Conservation (phyloP, 2,888 invertebrate species). For the Noctua janthina region DNA sequence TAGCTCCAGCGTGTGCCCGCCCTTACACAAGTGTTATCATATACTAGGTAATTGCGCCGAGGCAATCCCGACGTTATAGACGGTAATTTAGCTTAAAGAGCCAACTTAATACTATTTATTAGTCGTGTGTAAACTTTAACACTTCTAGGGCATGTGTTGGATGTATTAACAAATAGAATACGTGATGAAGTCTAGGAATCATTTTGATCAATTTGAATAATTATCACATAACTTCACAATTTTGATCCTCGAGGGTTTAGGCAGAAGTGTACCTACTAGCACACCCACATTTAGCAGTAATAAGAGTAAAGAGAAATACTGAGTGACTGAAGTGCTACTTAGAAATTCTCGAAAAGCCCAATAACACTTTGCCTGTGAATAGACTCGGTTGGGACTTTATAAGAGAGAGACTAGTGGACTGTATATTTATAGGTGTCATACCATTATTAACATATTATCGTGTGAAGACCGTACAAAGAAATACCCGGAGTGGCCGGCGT, state of each 20-base stretch:
- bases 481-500: too few species aligned
- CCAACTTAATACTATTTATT: constrained; percentile 43
- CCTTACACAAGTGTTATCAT: constrained; percentile 27
- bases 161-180: constrained; percentile 13
- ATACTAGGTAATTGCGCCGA: constrained; percentile 40
- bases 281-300: background rate
- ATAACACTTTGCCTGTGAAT: background rate
- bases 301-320: background rate
- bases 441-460: too few species aligned
- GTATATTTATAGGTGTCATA: too few species aligned
- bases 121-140: constrained; percentile 34
- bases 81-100: constrained; percentile 51
- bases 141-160: constrained; percentile 12
- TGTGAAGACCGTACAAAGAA: too few species aligned
- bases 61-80: constrained; percentile 35
- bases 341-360: background rate
- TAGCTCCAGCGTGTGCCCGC: constrained; percentile 2
- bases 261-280: background rate
- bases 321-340: background rate
- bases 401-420: too few species aligned
- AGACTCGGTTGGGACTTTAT: too few species aligned
- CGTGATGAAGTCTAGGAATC: background rate
- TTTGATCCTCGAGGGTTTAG: background rate
- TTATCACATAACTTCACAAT: background rate
- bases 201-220: background rate